Base-by-base conservation (phyloP, 2,113 vertebrate genomes). In the Python bivittatus region DNA sequence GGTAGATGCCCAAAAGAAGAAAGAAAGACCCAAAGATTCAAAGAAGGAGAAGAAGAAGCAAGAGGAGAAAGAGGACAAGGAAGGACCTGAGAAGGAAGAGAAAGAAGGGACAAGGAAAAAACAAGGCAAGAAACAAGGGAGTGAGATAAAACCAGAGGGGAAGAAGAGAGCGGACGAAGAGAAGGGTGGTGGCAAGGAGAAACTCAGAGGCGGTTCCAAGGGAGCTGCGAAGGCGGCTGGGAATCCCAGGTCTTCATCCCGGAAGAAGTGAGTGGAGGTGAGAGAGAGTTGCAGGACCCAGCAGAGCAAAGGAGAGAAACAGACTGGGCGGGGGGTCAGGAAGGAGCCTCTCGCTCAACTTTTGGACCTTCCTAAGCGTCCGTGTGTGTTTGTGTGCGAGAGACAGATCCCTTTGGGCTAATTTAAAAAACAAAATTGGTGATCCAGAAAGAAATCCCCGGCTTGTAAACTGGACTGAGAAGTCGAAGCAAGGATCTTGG, bases 1-100 rank as follows among this genome's bases (percentile, higher is more conserved):
- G 92, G 95, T 95, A 22, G 96, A 94, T 44, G 91, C 95, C 12
- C 86, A 91, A 48, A 94, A 92, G 2, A 97, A 94, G 57, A 96
- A 95, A 88, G 95, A 94, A 0, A 92, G 44, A 12, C 56, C 91
- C 60, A 96, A 95, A 38, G 83, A 0, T 2, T 92, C 91, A 87
- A 95, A 94, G 90, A 94, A 94, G 91, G 94, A 94, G 58, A 96
- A 97, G 12, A 89, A 79, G 2, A 93, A 95, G 38, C 93, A 88
- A 42, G 88, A 88, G 92, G 11, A 25, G 4, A 91, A 52, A 1
- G 94, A 90, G 0, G 85, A 56, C 0, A 84, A 13, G 42, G 90
- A 89, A 2, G 86, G 61, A 0, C 33, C 10, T 2, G 38, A 92
- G 84, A 94, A 92, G 0, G 94, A 44, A 17, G 60, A 38, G 22